These are phyloP conservation scores for Cyclophora punctaria DNA, from an alignment of 2,888 invertebrate genomes.

Conservation along the genomic window DNA sequence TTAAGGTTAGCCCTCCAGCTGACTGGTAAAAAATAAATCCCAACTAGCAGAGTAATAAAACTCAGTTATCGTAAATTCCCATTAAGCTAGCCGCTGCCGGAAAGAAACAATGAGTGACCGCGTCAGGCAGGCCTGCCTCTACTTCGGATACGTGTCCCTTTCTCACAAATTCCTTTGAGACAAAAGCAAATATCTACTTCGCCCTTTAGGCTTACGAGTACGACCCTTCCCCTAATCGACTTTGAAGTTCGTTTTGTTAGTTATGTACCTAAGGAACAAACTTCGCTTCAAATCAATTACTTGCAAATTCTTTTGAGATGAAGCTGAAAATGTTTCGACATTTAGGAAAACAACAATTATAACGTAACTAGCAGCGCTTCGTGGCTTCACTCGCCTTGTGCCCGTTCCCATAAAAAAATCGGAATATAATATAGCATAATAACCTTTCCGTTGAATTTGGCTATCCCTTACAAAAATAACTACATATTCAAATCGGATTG, in stretches of 20 bases:
- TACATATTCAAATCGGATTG: too few species aligned
- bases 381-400: too few species aligned
- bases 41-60: conserved; percentile 7
- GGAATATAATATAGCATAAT: too few species aligned
- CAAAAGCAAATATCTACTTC: conserved; percentile 10
- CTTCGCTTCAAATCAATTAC: conserved; percentile 9
- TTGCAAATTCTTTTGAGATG: conserved; percentile 6
- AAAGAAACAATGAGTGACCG: conserved; percentile 15
- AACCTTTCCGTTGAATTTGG: too few species aligned
- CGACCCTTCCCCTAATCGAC: conserved; percentile 12
- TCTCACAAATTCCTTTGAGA: conserved; percentile 14
- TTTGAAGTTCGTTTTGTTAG: conserved; percentile 11
- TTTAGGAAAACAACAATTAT: too few species aligned
- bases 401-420: too few species aligned
- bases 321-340: too few species aligned
- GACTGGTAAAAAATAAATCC: conserved; percentile 16
- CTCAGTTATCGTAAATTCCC: conserved; percentile 12
- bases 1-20: conserved; percentile 39
- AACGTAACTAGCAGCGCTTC: too few species aligned
- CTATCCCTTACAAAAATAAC: too few species aligned
- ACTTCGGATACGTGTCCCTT: conserved; percentile 10
- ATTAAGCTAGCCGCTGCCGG: conserved; percentile 14
- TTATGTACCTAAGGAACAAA: background rate
- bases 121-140: conserved; percentile 3
- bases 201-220: conserved; percentile 4